Evolutionary conservation across 1,140 invertebrate genomes (phyloP), one percentile per base, ranked within the genome.

Genomic region (Lepidurus couesii): DNA sequence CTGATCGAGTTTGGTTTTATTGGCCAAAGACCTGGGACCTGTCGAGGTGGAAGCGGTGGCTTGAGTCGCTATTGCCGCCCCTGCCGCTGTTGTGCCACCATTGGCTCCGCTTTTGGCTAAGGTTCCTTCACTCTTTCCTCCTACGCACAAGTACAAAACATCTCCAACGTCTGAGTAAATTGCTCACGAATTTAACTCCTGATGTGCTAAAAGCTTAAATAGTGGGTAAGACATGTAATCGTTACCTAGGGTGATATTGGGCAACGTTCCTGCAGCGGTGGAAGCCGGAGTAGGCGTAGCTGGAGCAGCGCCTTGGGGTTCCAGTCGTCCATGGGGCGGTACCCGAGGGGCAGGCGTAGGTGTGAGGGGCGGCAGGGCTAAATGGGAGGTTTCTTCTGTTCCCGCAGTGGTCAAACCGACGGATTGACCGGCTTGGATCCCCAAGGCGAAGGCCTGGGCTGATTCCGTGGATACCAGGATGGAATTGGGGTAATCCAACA

Each of bases 401-500:
- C 76, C 76, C 9, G 9, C 8, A 45, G 45, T 26, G 6, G 76
- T 34, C 16, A 45, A 44, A 26, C 24, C 75, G 24, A 74, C 77
- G 47, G 47, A 74, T 45, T 76, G 74, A 21, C 16, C 74, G 9
- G 73, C 84, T 83, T 81, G 84, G 81, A 83, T 77, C 82, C 82
- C 81, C 84, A 82, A 84, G 84, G 76, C 87, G 85, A 80, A 43
- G 34, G 34, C 34, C 74, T 78, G 88, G 86, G 86, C 74, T n/a
- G 26, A 65, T 13, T 81, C 79, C 42, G 44, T 77, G 11, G 74
- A 53, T 45, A 90, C 87, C 87, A 92, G 89, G 83, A 94, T 89
- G 81, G 91, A 92, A 85, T 95, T 94, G 34, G 95, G 95, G 87
- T 95, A 98, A 85, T 99, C 96, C 76, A 99, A 89, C 75, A 99